Percentiles rank a stretch among this genome's conserved stretches.
phyloP scores from a whole-genome alignment of 1,140 invertebrate genomes.

The Neoseiulus cucumeris region DNA sequence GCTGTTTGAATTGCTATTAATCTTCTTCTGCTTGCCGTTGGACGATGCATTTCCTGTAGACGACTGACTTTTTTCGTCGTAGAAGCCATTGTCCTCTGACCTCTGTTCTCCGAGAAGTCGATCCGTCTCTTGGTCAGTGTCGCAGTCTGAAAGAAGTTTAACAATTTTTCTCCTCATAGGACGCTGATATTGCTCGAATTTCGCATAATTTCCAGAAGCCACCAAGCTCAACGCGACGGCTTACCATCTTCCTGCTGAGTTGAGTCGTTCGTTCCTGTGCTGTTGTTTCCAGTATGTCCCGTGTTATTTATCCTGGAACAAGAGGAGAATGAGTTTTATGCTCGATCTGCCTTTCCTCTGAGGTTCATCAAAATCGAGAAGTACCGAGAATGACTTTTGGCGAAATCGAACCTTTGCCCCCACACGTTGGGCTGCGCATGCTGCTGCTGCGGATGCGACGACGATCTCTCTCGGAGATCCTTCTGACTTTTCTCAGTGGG shows the following conservation, averaged over 20 bases:
- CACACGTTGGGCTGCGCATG: conserved; percentile 17
- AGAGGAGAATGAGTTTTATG: not conserved
- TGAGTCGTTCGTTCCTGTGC: not conserved
- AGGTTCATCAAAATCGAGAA: no score
- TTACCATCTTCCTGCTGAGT: conserved; percentile 9
- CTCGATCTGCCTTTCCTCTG: no score
- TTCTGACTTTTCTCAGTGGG: not conserved
- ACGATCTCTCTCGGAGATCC: not conserved
- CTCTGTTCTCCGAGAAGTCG: conserved; percentile 64
- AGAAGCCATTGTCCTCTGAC: conserved; percentile 71
- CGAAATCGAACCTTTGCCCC: conserved; percentile 17
- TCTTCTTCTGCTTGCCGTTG: conserved; percentile 10
- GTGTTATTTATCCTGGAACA: not conserved
- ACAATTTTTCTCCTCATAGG: no score
- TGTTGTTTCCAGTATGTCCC: not conserved
- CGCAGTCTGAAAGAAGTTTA: conserved; percentile 20
- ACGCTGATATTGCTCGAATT: no score
- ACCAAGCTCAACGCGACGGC: not conserved
- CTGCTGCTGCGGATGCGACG: conserved; percentile 11
- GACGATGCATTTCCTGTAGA: not conserved
- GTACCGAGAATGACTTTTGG: not conserved
- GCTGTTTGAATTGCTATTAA: conserved; percentile 7
- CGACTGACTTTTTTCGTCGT: conserved; percentile 45
- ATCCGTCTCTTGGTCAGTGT: conserved; percentile 48
- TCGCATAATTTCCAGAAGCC: no score